Base-by-base conservation (phyloP, 2,888 invertebrate genomes). In the Lucinisca nassula region DNA sequence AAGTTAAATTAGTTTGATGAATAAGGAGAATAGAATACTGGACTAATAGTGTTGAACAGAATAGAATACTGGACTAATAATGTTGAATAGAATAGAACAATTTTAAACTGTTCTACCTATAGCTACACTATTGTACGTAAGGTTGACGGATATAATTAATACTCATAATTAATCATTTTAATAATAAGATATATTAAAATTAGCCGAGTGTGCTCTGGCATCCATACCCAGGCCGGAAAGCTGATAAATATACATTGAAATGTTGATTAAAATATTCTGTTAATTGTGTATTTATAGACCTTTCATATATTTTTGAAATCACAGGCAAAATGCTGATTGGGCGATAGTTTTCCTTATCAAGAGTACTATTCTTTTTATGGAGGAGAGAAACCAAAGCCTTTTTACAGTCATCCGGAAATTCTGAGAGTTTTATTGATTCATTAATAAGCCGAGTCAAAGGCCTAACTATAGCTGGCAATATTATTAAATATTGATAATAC, bases 171-270 rank as follows among this genome's bases (percentile, higher is more conserved):
- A n/a, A n/a, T n/a, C n/a, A n/a, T n/a, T n/a, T n/a, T n/a, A n/a
- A n/a, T n/a, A n/a, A n/a, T n/a, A n/a, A n/a, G n/a, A n/a, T n/a
- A n/a, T n/a, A n/a, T n/a, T n/a, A n/a, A n/a, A n/a, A n/a, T n/a
- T n/a, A n/a, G n/a, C n/a, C n/a, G 61, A 61, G 61, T 61, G 61
- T 61, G 61, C 30, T 61, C 61, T 61, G 61, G 21, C 61, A 61
- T 27, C 61, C 61, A 61, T 61, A 27, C 27, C 61, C 61, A 17
- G 61, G 61, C 32, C 61, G 27, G 6, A 61, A 61, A 30, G 61
- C 61, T 27, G 61, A 61, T 8, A 61, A 30, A 21, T 61, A 61
- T 27, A 21, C 61, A 30, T 27, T 61, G 17, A 61, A 61, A 61
- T 61, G 27, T 30, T 61, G 61, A 61, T 17, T 61, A 21, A 61